Conservation (phyloP, 2,113 vertebrate genomes). For the Rhinopomastus cyanomelas region DNA sequence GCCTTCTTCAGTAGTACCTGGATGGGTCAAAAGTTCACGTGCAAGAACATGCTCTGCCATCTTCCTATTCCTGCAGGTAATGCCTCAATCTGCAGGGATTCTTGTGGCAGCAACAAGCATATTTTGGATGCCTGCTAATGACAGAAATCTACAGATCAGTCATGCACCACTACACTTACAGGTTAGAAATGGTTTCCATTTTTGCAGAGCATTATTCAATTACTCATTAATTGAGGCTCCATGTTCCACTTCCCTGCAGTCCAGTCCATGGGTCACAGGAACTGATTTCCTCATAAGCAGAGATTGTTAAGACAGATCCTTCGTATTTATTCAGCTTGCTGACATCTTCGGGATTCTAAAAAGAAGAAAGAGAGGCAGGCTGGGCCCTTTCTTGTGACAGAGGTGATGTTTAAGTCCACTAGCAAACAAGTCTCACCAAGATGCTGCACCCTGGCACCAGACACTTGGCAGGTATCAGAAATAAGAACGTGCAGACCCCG, state of each 20-base stretch:
- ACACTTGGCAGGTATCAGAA: not conserved
- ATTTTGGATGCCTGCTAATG: conserved; percentile 2
- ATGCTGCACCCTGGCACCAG: not conserved
- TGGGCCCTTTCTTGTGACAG: not conserved
- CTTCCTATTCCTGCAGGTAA: conserved; percentile 2
- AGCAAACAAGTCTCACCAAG: not conserved
- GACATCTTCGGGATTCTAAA: not conserved
- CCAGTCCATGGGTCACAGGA: not conserved
- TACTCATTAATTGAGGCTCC: not conserved
- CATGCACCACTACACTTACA: not conserved
- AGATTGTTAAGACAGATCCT: not conserved
- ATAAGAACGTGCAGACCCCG: not conserved
- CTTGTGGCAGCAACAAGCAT: not conserved
- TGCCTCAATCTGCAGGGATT: not conserved
- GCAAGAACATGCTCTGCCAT: not conserved
- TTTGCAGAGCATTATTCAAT: not conserved
- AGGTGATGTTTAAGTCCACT: not conserved
- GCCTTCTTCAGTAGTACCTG: not conserved
- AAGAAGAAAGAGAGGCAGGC: not conserved
- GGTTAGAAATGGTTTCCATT: conserved; percentile 2
- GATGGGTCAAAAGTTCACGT: not conserved
- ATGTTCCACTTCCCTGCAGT: not conserved
- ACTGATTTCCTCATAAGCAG: not conserved
- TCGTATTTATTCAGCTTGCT: not conserved
- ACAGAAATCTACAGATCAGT: not conserved